Base-by-base conservation (phyloP, 2,888 invertebrate genomes). In the Yponomeuta plumbellus region DNA sequence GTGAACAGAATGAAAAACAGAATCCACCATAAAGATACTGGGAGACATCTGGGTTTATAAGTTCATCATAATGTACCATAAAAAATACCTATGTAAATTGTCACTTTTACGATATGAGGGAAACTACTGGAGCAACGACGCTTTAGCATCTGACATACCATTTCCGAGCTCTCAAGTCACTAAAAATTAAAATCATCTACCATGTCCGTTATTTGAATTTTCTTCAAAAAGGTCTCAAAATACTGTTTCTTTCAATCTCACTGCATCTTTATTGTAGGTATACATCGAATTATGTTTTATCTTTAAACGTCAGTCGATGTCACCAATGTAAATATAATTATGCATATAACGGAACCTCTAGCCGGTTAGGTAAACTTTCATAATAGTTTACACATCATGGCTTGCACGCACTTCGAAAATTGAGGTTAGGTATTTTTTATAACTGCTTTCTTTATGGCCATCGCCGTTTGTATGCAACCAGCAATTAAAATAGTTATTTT, bases 391-490 rank as follows among this genome's bases (percentile, higher is more conserved):
- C 13, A 17, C 23, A 20, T 21, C 22, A 23, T 56, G 26, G 23
- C 34, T 34, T 34, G 34, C 34, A 34, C 34, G 34, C 34, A 34
- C 34, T 10, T 10, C 34, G 34, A 34, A 10, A 34, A 34, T 34
- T 34, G 34, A 34, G 26, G n/a, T 65, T 11, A 56, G 23, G 65
- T 65, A 26, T 65, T 57, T 64, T 26, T 64, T 65, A 57, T 17
- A 26, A 34, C 26, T 57, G n/a, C 40, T 58, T 58, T 57, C 40
- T 65, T 58, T 57, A 58, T 65, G 65, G 56, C 22, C 52, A 57
- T 64, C 22, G 17, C 34, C 34, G 34, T 34, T 8, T 34, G 52
- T 63, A n/a, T 6, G 52, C 56, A 23, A 21, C 52, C 11, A 20
- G 13, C 21, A 64, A 52, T 64, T 21, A 64, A 64, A 64, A 21